Evolutionary conservation across 2,113 vertebrate genomes (phyloP).

Genomic region (Melanostigma gelatinosum): DNA sequence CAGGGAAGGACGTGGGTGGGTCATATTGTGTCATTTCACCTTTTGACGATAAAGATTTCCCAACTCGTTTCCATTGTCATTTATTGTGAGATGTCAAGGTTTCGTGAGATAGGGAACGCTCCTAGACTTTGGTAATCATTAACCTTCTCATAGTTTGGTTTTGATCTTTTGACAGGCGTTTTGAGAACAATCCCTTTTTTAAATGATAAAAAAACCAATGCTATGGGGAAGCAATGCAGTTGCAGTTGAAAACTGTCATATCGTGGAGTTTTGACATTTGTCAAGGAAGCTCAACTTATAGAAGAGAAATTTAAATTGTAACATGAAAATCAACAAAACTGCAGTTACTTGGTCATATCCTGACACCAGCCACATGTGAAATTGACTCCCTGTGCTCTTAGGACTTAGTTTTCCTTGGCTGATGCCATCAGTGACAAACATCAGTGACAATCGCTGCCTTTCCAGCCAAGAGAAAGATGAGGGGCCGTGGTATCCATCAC

Average conservation of each 20-base stretch:
- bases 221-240: neutral
- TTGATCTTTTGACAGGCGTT: neutral
- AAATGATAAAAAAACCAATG: no score
- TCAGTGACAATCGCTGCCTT: constrained; percentile 9
- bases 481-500: neutral
- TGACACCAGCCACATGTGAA: neutral
- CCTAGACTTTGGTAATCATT: neutral
- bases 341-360: neutral
- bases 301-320: neutral
- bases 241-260: neutral
- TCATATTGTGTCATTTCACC: neutral
- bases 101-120: neutral
- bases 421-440: neutral
- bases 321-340: neutral
- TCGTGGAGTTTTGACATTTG: neutral
- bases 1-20: fast-evolving
- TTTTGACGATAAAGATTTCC: neutral
- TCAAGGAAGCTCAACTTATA: neutral
- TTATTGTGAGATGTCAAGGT: neutral
- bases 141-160: neutral
- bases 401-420: neutral
- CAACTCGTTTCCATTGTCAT: neutral
- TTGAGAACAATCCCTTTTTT: neutral
- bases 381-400: neutral
- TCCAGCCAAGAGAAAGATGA: neutral